Conservation (phyloP, 2,113 vertebrate genomes). For the Chrysochloris asiatica region DNA sequence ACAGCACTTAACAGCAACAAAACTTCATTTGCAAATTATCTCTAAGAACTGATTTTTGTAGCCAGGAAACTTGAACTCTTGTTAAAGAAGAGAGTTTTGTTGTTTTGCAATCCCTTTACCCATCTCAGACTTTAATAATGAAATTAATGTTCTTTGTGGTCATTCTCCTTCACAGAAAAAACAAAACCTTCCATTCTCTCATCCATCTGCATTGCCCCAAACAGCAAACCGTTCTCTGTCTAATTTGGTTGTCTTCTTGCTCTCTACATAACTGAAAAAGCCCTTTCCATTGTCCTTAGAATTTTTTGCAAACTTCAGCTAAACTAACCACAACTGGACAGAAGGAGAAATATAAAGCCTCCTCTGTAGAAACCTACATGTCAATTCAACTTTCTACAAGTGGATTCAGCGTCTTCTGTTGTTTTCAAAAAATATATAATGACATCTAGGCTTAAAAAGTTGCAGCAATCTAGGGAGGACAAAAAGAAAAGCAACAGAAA, state of each 20-base stretch:
- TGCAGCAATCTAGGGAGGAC: constrained; percentile 16
- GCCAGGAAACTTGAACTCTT: constrained; percentile 19
- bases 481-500: constrained; percentile 1
- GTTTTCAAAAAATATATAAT: constrained; percentile 54
- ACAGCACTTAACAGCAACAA: no score
- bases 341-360: constrained; percentile 47
- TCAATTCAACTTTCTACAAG: constrained; percentile 57
- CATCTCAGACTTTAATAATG: constrained; percentile 14
- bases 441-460: constrained; percentile 53
- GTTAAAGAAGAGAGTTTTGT: neutral
- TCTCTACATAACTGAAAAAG: constrained; percentile 48
- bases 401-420: constrained; percentile 61
- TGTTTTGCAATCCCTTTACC: neutral
- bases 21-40: constrained; percentile 5
- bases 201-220: constrained; percentile 33
- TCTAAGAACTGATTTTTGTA: constrained; percentile 25
- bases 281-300: constrained; percentile 45
- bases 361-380: constrained; percentile 59
- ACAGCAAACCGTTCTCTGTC: constrained; percentile 36
- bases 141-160: constrained; percentile 28
- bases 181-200: constrained; percentile 1
- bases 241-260: neutral
- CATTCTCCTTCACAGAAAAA: constrained; percentile 58
- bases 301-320: constrained; percentile 53
- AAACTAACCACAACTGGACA: constrained; percentile 15